These are phyloP conservation scores for Bhutanitis thaidina DNA, from an alignment of 2,888 invertebrate species.

Conservation along the genomic window DNA sequence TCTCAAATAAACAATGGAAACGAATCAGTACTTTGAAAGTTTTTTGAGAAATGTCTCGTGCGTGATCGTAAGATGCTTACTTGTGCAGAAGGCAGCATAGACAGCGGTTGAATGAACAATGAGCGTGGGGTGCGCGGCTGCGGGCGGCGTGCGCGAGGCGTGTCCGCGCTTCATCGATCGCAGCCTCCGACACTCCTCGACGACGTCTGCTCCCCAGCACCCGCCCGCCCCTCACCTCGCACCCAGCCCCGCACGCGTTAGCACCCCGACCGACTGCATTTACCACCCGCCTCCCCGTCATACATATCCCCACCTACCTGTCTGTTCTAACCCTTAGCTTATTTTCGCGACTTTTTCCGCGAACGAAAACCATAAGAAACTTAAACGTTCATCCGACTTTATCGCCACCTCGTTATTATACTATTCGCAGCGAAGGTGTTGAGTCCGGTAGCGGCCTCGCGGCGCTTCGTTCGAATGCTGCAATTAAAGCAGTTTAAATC, in stretches of 20 bases:
- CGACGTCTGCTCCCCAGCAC: conserved; percentile 62
- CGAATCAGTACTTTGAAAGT: too few relatives aligned
- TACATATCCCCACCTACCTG: conserved; percentile 56
- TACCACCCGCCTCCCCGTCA: conserved; percentile 65
- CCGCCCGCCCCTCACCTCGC: conserved; percentile 34
- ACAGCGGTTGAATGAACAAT: conserved; percentile 60
- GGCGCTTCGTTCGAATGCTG: conserved; percentile 45
- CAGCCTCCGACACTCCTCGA: conserved; percentile 76
- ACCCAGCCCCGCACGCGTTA: conserved; percentile 62
- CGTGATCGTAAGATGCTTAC: neutral
- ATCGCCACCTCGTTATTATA: conserved; percentile 44
- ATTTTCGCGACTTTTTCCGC: conserved; percentile 38
- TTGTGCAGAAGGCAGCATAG: conserved; percentile 18
- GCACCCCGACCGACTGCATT: conserved; percentile 78
- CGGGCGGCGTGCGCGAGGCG: conserved; percentile 64
- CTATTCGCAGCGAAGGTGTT: conserved; percentile 55
- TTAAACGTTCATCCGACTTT: conserved; percentile 26
- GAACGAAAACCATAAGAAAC: neutral
- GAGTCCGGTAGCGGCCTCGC: conserved; percentile 41
- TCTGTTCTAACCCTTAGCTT: conserved; percentile 39
- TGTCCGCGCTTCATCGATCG: conserved; percentile 80
- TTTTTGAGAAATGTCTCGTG: neutral
- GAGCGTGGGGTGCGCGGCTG: conserved; percentile 44
- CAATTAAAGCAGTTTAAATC: conserved; percentile 70
- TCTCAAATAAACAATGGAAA: too few relatives aligned